Percentiles rank a stretch among this genome's conserved stretches.
Evolutionary conservation across 2,797 vertebrate species (phyloP).

Genomic region (Tadarida brasiliensis): DNA sequence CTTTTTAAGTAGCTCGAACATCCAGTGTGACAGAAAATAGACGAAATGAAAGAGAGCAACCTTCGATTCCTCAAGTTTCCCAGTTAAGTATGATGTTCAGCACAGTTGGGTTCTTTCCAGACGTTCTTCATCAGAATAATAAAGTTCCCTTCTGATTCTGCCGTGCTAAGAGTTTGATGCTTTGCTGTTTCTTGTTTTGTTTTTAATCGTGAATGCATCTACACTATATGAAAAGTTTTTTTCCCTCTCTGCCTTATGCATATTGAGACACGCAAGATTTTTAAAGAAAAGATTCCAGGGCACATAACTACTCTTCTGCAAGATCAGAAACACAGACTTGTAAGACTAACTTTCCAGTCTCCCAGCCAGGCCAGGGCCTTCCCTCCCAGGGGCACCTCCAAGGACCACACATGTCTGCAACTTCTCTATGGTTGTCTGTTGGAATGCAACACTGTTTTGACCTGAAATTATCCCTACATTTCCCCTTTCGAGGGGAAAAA

Average conservation of each 20-base stretch:
- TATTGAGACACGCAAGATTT: neutral
- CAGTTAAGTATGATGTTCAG: neutral
- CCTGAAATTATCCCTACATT: neutral
- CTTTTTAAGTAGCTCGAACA: neutral
- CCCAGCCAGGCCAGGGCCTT: neutral
- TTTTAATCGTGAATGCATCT: neutral
- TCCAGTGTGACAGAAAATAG: too few species aligned
- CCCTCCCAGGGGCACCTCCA: neutral
- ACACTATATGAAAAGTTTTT: neutral
- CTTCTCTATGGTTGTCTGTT: rapidly evolving
- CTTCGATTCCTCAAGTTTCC: neutral
- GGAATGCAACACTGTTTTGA: neutral
- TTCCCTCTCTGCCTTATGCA: neutral
- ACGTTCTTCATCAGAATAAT: neutral
- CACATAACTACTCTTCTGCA: neutral
- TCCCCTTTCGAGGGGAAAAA: neutral
- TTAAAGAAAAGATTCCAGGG: neutral
- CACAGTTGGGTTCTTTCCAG: neutral
- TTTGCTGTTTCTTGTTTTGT: neutral
- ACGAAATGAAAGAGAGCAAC: neutral
- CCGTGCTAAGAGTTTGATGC: neutral
- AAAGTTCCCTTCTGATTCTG: neutral
- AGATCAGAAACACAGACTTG: neutral
- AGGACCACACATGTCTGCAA: rapidly evolving
- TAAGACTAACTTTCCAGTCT: neutral